Conservation (phyloP, 2,113 vertebrate genomes). For the Oxyruncus cristatus region DNA sequence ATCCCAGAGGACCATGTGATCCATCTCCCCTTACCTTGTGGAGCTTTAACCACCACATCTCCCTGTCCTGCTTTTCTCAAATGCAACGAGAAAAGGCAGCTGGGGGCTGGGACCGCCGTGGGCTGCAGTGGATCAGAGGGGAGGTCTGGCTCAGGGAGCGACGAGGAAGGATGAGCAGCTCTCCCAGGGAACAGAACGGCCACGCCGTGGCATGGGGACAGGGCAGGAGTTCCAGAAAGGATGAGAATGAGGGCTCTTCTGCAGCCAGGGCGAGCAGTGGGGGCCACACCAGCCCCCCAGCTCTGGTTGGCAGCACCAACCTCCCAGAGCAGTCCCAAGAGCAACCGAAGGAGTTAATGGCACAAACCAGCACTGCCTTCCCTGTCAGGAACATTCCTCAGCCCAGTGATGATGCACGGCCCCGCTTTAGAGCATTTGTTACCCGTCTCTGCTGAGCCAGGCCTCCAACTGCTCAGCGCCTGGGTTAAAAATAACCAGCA, state of each 20-base stretch:
- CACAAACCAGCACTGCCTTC: rapidly evolving
- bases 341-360: not conserved
- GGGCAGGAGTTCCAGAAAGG: not conserved
- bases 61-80: not conserved
- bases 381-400: conserved; percentile 5
- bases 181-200: rapidly evolving
- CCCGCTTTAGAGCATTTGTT: not conserved
- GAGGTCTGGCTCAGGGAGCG: not conserved
- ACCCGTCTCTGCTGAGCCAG: conserved; percentile 12
- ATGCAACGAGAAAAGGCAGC: not conserved
- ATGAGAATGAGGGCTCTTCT: not conserved
- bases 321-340: no score
- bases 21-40: not conserved
- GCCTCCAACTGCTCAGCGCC: conserved; percentile 20
- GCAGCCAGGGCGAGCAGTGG: not conserved
- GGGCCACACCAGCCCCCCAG: not conserved
- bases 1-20: rapidly evolving
- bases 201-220: rapidly evolving
- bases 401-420: not conserved
- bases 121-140: not conserved
- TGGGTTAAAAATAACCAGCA: conserved; percentile 52
- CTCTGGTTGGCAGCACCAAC: not conserved
- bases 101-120: rapidly evolving
- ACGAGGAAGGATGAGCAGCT: not conserved
- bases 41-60: not conserved